Evolutionary conservation across 2,888 invertebrate genomes (phyloP), one percentile per base, ranked within the genome.

Genomic region (Thymelicus lineola): DNA sequence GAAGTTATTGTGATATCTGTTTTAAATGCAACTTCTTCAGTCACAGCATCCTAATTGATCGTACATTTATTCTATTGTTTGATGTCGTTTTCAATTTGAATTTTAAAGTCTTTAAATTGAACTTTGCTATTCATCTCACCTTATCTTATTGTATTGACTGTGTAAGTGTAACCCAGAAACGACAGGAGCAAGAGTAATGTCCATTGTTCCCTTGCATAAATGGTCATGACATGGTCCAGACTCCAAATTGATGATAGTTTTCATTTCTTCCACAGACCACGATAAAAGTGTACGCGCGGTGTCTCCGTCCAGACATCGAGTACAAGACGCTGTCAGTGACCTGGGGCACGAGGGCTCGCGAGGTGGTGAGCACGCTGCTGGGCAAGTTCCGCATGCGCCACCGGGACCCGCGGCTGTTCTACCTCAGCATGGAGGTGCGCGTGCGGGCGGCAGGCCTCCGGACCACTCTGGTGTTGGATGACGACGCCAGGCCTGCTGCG

Each of bases 321-420:
- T 98, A 99, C 95, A 98, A 98, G 91, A 99, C 98, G 0, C 93
- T 99, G 71, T 96, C 97, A 76, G 97, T 98, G 78, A 97, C 97
- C 64, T 97, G 97, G 94, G 96, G 97, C 81, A 98, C 98, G 14
- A 96, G 97, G 1, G 97, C 98, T 80, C 96, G 96, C 80, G 97
- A 98, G 87, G 97, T 99, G 74, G 97, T 98, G 12, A 94, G 95
- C 73, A 97, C 97, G 64, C 94, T 99, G 28, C 94, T 99, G 74
- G 95, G 97, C 88, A 98, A 98, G 95, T 97, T 96, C 90, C 96
- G 97, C 81, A 98, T 98, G 97, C 95, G 97, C 78, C 98, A 98
- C 87, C 95, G 98, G 36, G 98, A 99, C 89, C 98, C 98, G 0
- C 96, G 98, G 79, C 95, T 99, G 28, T 99, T 98, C 92, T 98